phyloP scores from a whole-genome alignment of 2,113 vertebrate genomes.

The Calidris pygmaea region DNA sequence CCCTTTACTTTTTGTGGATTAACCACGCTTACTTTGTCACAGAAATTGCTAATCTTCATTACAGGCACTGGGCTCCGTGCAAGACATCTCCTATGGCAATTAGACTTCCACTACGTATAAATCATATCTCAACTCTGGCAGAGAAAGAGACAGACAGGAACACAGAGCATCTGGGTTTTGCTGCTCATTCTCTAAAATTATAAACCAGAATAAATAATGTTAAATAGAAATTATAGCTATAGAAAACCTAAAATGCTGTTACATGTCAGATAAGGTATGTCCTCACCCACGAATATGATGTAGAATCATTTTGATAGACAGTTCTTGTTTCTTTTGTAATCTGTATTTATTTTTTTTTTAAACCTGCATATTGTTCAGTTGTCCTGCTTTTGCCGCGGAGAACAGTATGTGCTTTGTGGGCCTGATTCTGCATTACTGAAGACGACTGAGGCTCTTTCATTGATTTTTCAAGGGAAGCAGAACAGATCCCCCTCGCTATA shows the following conservation, averaged over 20 bases:
- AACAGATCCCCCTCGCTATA: neutral
- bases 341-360: neutral
- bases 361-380: neutral
- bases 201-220: neutral
- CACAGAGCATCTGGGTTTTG: neutral
- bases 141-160: neutral
- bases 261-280: neutral
- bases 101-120: neutral
- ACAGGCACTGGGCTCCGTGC: neutral
- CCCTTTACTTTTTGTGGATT: neutral
- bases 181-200: neutral
- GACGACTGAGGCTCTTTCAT: neutral
- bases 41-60: neutral
- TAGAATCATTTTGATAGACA: neutral
- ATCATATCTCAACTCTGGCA: neutral
- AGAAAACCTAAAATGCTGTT: neutral
- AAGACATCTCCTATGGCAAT: neutral
- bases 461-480: neutral
- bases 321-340: neutral
- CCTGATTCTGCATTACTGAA: neutral
- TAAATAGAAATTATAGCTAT: neutral
- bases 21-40: neutral
- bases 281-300: neutral
- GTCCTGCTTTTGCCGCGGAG: neutral
- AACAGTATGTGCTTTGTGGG: neutral